Conservation (phyloP, 2,797 vertebrate species). For the Alfaro cultratus region DNA sequence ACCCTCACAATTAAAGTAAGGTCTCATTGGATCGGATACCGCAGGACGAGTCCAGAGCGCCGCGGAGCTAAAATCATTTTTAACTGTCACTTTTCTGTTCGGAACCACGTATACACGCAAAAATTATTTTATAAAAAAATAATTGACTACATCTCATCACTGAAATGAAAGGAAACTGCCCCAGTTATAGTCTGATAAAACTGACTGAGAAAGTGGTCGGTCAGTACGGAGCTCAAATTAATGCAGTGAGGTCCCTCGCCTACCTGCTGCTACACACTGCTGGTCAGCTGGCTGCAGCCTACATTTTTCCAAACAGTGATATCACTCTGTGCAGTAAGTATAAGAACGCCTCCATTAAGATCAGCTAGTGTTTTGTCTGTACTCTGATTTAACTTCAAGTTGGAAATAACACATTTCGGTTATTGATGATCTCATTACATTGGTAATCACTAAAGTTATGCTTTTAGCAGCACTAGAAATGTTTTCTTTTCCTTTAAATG, state of each 20-base stretch:
- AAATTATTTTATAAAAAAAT: not conserved
- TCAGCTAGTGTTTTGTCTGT: not conserved
- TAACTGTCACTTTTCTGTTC: not conserved
- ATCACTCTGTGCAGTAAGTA: not conserved
- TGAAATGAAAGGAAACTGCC: not conserved
- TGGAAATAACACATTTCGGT: not conserved
- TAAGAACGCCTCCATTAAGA: not conserved
- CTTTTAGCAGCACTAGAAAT: not conserved
- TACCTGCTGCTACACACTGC: not conserved
- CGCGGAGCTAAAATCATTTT: not conserved
- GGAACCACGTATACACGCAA: not conserved
- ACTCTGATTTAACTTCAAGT: not conserved
- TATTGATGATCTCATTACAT: not conserved
- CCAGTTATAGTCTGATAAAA: not conserved
- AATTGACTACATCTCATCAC: not conserved
- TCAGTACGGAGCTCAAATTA: not conserved
- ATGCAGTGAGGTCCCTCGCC: not conserved
- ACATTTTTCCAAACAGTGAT: not conserved
- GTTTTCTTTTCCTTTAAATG: not conserved
- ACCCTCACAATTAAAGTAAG: conserved; percentile 13
- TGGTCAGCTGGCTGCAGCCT: not conserved
- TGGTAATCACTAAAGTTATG: not conserved
- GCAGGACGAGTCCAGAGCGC: conserved; percentile 6
- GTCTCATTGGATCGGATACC: conserved; percentile 7
- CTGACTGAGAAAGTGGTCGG: not conserved